These are phyloP conservation scores for Enoplolaimus lenunculus DNA, from an alignment of 2,888 invertebrate species.

Conservation along the genomic window DNA sequence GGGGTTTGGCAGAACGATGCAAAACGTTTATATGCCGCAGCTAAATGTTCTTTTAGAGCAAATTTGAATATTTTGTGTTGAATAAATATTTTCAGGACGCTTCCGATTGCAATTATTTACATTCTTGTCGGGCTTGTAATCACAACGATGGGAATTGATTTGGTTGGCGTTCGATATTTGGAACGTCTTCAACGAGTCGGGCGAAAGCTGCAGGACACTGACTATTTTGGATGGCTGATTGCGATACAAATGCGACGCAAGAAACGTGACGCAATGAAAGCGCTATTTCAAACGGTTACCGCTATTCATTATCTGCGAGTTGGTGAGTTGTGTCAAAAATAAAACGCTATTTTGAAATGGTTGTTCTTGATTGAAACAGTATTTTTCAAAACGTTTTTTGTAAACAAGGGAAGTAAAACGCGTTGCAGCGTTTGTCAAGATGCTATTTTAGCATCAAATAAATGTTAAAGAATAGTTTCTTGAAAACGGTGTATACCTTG, in stretches of 20 bases:
- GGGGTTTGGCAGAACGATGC: no score
- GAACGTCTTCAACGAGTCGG: not conserved
- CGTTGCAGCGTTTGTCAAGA: no score
- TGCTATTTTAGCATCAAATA: no score
- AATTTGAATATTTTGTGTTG: no score
- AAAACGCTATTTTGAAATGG: not conserved
- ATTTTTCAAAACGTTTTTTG: no score
- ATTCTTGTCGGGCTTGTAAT: not conserved
- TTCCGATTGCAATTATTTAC: not conserved
- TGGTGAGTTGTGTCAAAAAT: not conserved
- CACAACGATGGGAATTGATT: conserved; percentile 3
- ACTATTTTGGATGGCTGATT: conserved; percentile 8
- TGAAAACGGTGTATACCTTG: no score
- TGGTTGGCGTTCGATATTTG: conserved; percentile 9
- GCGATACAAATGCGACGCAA: conserved; percentile 13
- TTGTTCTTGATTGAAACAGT: no score
- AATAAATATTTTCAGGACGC: no score
- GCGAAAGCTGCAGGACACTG: not conserved
- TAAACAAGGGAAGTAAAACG: no score
- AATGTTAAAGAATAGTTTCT: no score
- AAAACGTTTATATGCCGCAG: no score
- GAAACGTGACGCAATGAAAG: conserved; percentile 1
- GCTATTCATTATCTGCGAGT: not conserved
- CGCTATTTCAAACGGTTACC: conserved; percentile 7
- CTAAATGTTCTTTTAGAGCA: no score